A percentile compares a stretch with the other conserved stretches of the same genome.
Evolutionary conservation across 2,888 invertebrate genomes (phyloP).

Genomic region (Laothoe populi): DNA sequence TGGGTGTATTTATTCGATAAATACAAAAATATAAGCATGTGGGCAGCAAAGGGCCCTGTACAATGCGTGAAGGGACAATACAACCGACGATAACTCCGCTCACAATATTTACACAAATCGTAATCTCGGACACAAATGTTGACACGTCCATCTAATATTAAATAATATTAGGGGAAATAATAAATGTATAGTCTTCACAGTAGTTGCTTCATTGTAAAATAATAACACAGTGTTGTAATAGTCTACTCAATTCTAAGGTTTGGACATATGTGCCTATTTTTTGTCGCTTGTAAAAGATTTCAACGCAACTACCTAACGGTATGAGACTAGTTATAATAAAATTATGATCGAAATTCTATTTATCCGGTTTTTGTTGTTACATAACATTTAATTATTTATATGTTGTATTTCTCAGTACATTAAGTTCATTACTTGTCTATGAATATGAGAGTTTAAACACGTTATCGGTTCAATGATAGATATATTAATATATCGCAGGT

Average conservation of each 20-base stretch:
- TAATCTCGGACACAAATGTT: constrained; percentile 50
- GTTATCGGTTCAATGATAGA: neutral
- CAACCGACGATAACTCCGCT: constrained; percentile 24
- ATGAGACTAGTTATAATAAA: constrained; percentile 14
- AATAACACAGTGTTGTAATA: constrained; percentile 10
- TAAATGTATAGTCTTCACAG: constrained; percentile 30
- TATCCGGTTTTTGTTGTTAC: neutral
- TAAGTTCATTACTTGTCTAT: neutral
- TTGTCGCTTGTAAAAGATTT: constrained; percentile 67
- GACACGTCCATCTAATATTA: constrained; percentile 42
- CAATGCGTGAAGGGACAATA: constrained; percentile 27
- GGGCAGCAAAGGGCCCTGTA: constrained; percentile 16
- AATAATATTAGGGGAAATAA: constrained; percentile 44
- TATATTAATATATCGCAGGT: too few relatives aligned
- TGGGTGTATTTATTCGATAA: constrained; percentile 1
- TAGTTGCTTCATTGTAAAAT: constrained; percentile 15
- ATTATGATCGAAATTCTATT: neutral
- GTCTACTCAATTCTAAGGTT: constrained; percentile 10
- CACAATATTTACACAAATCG: constrained; percentile 33
- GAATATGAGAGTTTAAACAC: neutral
- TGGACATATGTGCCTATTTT: constrained; percentile 35
- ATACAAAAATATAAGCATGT: constrained; percentile 24
- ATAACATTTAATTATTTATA: neutral
- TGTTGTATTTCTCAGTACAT: neutral
- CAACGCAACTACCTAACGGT: constrained; percentile 61